Base-by-base conservation (phyloP, 2,888 invertebrate species). In the Acanthosoma haemorrhoidale region DNA sequence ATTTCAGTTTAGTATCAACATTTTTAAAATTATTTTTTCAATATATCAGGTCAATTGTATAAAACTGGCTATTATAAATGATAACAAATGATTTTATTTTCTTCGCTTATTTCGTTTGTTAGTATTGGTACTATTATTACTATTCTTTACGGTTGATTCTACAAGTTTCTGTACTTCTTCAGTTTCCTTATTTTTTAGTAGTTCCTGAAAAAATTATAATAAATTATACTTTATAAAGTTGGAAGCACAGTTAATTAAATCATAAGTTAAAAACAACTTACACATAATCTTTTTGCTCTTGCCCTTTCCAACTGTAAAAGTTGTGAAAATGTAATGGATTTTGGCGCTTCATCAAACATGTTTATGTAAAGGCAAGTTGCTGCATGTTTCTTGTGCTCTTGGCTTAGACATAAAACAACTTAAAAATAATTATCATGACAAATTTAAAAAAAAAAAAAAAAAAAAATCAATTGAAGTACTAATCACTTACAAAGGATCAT, bases 371-470 rank as follows among this genome's bases (percentile, higher is more conserved):
- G 25, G 15, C 64, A 64, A 29, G 39, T 41, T 18, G 39, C 25
- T 2, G 64, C 64, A 64, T 64, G 64, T 41, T 64, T 64, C 15
- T 64, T 64, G 13, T 64, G 64, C 11, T 64, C 64, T 16, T 4
- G 4, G 13, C 64, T 64, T n/a, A n/a, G n/a, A n/a, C n/a, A n/a
- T n/a, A 31, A 1, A 64, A 64, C n/a, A 41, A 15, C 1, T 11
- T 9, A 31, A 41, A 15, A 15, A 29, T 3, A 16, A 41, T n/a
- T 13, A 61, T n/a, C 11, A 18, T 34, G 9, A n/a, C 25, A 4
- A 38, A 16, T 16, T 34, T 9, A 58, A 58, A 21, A 2, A 2
- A 8, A 32, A 60, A 8, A 18, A 61, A 18, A 38, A 38, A 18
- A 3, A 9, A 15, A n/a, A 4, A 4, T 4, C 11, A 32, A 11